phyloP scores from a whole-genome alignment of 2,113 vertebrate genomes.

The Oncorhynchus gorbuscha region DNA sequence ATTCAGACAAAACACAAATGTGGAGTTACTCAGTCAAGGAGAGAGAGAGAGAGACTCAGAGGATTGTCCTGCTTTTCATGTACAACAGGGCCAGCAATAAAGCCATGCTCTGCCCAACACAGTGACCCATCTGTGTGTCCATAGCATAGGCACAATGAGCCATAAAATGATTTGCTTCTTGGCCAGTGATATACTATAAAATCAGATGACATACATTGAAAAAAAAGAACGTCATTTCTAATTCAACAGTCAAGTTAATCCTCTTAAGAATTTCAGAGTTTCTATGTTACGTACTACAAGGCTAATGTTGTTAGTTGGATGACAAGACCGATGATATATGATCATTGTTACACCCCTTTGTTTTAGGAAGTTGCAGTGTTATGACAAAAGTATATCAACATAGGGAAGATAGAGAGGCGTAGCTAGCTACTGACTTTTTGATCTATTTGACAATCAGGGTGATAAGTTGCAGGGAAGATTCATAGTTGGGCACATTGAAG shows the following conservation, averaged over 20 bases:
- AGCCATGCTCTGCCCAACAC: background rate
- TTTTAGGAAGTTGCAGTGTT: background rate
- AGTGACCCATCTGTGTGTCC: background rate
- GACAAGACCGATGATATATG: background rate
- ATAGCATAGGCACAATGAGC: background rate
- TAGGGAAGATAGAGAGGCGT: background rate
- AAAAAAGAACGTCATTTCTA: background rate
- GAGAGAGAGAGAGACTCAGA: background rate
- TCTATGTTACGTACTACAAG: no score
- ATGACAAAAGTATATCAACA: background rate
- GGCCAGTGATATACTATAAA: background rate
- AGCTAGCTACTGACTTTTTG: background rate
- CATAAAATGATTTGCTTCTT: background rate
- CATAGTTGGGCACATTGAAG: background rate
- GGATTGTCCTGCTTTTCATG: background rate
- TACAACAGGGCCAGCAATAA: background rate
- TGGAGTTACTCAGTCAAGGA: conserved; percentile 13
- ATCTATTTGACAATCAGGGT: background rate
- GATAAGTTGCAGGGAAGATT: background rate
- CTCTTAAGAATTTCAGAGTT: background rate
- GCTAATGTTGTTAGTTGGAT: background rate
- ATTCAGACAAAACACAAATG: conserved; percentile 78
- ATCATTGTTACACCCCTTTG: background rate
- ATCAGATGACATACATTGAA: background rate
- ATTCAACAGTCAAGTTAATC: background rate